A percentile compares a stretch with the other conserved stretches of the same genome.
Conservation (phyloP, 35 echinoderm and acorn worm species). For the Heliocidaris tuberculata region DNA sequence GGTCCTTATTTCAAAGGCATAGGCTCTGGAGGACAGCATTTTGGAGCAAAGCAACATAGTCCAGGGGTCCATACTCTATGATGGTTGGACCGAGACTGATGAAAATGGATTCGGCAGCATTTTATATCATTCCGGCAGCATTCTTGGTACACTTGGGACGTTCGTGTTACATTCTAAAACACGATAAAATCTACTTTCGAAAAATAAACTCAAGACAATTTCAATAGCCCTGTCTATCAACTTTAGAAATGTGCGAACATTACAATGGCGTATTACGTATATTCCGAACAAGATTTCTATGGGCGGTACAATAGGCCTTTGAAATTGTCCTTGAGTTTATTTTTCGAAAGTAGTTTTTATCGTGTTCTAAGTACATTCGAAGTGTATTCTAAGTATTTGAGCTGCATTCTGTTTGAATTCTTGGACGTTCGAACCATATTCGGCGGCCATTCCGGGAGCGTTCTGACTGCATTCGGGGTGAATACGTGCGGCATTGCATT, state of each 20-base stretch:
- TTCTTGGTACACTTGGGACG: too few relatives aligned
- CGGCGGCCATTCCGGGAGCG: not conserved
- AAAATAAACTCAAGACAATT: too few relatives aligned
- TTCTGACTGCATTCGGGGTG: slow-evolving; percentile 4
- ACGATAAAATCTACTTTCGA: too few relatives aligned
- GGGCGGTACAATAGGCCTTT: too few relatives aligned
- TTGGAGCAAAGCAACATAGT: not conserved
- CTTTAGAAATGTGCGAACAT: too few relatives aligned
- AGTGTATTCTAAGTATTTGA: not conserved
- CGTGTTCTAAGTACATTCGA: not conserved
- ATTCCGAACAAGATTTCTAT: too few relatives aligned
- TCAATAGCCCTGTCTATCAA: too few relatives aligned
- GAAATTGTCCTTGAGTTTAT: too few relatives aligned
- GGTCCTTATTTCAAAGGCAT: slow-evolving; percentile 43
- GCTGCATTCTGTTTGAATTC: not conserved
- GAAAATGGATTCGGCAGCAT: slow-evolving; percentile 17
- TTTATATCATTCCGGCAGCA: slow-evolving; percentile 9
- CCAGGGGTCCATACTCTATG: not conserved
- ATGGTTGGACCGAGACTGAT: not conserved
- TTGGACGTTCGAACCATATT: slow-evolving; percentile 22
- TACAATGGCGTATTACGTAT: too few relatives aligned
- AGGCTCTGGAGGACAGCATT: not conserved
- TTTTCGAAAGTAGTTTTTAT: too few relatives aligned
- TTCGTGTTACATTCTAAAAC: slow-evolving; percentile 13
- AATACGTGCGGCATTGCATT: not conserved